These are phyloP conservation scores for Channa argus DNA, from an alignment of 2,113 vertebrate species.

Conservation along the genomic window DNA sequence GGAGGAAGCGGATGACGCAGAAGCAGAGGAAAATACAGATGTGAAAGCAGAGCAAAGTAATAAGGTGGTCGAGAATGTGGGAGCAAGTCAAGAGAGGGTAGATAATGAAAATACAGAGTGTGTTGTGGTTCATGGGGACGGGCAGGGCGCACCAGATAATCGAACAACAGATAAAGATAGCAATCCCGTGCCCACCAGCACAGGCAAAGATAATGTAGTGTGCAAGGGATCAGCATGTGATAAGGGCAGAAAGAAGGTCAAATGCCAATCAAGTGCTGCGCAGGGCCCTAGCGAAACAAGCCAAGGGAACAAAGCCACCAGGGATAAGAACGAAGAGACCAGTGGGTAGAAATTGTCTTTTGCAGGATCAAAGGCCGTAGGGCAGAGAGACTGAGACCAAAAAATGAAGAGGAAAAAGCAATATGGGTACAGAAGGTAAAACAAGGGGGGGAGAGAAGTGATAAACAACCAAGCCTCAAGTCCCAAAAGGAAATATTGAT, in stretches of 20 bases:
- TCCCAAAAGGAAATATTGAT: slow-evolving; percentile 37
- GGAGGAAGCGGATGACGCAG: slow-evolving; percentile 20
- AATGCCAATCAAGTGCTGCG: slow-evolving; percentile 58
- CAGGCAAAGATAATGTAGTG: slow-evolving; percentile 60
- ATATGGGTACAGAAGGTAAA: not conserved
- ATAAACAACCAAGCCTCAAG: slow-evolving; percentile 13
- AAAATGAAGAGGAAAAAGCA: slow-evolving; percentile 4
- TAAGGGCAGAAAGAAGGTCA: slow-evolving; percentile 64
- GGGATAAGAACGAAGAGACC: slow-evolving; percentile 44
- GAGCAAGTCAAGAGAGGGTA: slow-evolving; percentile 43
- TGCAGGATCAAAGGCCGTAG: slow-evolving; percentile 6
- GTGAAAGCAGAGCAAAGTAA: slow-evolving; percentile 46
- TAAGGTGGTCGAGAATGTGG: slow-evolving; percentile 39
- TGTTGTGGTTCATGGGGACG: slow-evolving; percentile 7
- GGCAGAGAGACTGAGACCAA: not conserved
- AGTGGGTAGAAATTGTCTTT: slow-evolving; percentile 14
- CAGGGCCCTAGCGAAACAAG: slow-evolving; percentile 31
- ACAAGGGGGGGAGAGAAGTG: not conserved
- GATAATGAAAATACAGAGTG: slow-evolving; percentile 52
- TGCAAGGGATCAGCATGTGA: slow-evolving; percentile 54
- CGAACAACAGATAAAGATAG: slow-evolving; percentile 50
- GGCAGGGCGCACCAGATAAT: slow-evolving; percentile 35
- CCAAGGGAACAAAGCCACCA: slow-evolving; percentile 36
- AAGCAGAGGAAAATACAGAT: slow-evolving; percentile 38
- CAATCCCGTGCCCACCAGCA: slow-evolving; percentile 26